Conservation (phyloP, 2,113 vertebrate species). For the Nyctibius bracteatus region DNA sequence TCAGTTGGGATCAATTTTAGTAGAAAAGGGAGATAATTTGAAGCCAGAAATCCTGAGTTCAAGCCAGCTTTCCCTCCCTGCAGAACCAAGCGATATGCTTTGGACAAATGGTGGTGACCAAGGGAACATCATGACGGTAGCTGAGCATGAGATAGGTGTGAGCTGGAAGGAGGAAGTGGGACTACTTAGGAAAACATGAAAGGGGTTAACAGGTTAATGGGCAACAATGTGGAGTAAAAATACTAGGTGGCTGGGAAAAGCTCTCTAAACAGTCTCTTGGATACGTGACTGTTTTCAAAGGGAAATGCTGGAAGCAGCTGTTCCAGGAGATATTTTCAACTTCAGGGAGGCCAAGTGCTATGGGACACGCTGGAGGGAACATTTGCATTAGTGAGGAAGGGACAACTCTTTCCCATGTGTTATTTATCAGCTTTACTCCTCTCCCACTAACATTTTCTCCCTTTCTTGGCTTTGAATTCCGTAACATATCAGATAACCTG, state of each 20-base stretch:
- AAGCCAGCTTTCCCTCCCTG: not conserved
- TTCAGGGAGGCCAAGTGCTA: fast-evolving
- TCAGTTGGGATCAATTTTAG: not conserved
- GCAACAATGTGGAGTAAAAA: not conserved
- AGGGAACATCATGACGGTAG: not conserved
- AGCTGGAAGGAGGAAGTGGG: not conserved
- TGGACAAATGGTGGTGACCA: not conserved
- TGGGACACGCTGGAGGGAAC: not conserved
- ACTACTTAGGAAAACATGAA: not conserved
- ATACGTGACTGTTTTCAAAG: slow-evolving; percentile 27
- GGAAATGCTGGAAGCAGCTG: slow-evolving; percentile 56
- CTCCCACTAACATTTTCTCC: not conserved
- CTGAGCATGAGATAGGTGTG: not conserved
- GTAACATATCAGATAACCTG: not conserved
- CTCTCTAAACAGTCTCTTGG: not conserved
- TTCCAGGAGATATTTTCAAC: slow-evolving; percentile 10
- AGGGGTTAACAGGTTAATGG: not conserved
- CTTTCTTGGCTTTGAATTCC: not conserved
- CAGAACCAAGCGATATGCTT: not conserved
- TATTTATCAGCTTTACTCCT: not conserved
- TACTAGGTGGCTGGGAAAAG: not conserved
- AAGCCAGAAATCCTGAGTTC: not conserved
- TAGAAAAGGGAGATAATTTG: not conserved
- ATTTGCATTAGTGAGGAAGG: not conserved
- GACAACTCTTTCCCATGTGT: not conserved